Conservation (phyloP, 2,888 invertebrate genomes). For the Herminia tarsipennalis region DNA sequence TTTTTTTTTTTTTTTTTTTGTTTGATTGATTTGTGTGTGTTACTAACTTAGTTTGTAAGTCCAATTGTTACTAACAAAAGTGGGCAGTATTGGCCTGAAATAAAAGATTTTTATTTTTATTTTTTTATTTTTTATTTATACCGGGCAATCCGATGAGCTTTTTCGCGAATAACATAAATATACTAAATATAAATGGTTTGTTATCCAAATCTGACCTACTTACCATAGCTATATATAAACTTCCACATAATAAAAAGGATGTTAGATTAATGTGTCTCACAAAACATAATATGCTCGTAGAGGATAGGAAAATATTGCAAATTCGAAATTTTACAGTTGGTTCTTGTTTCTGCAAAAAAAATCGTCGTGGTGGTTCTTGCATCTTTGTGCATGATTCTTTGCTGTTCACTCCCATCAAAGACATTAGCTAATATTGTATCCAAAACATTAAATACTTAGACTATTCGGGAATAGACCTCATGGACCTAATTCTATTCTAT, state of each 20-base stretch:
- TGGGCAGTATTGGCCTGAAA: too few relatives aligned
- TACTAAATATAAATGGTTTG: background rate
- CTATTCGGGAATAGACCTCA: background rate
- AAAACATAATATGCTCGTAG: background rate
- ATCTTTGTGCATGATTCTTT: background rate
- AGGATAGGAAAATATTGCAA: background rate
- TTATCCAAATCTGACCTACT: background rate
- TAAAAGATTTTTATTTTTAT: too few relatives aligned
- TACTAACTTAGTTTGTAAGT: too few relatives aligned
- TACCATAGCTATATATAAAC: background rate
- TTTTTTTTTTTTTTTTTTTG: too few relatives aligned
- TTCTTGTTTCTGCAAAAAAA: background rate
- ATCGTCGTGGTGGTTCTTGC: background rate
- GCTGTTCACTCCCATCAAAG: background rate
- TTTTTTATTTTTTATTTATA: too few relatives aligned
- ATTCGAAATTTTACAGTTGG: background rate
- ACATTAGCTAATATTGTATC: background rate
- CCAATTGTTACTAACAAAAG: too few relatives aligned
- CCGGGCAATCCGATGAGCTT: too few relatives aligned
- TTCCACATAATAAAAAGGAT: background rate
- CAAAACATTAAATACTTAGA: background rate
- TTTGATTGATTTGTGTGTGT: too few relatives aligned
- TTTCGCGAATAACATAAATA: too few relatives aligned
- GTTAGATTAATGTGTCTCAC: background rate
- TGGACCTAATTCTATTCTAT: too few relatives aligned